These are phyloP conservation scores for Caenorhabditis sp. DNA, from an alignment of 2,888 invertebrate genomes.

Conservation along the genomic window DNA sequence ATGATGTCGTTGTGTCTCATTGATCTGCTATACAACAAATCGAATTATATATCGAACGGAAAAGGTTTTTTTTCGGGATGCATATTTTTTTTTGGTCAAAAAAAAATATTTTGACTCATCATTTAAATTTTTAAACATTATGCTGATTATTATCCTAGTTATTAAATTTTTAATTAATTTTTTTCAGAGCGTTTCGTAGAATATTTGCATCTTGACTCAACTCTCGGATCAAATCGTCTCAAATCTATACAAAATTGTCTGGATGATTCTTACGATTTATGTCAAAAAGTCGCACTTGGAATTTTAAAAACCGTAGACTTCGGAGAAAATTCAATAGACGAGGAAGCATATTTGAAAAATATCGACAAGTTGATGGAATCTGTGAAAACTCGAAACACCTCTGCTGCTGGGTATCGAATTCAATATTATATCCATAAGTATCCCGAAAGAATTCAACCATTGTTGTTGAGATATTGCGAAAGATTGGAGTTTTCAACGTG, in stretches of 20 bases:
- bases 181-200: slow-evolving; percentile 24
- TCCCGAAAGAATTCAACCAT: slow-evolving; percentile 14
- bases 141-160: no score
- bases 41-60: slow-evolving; percentile 21
- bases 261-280: slow-evolving; percentile 50
- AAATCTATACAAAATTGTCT: slow-evolving; percentile 32
- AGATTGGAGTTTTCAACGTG: slow-evolving; percentile 1
- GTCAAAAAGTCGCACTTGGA: slow-evolving; percentile 32
- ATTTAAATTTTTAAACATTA: no score
- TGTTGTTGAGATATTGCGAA: slow-evolving; percentile 10
- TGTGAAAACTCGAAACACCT: slow-evolving; percentile 1
- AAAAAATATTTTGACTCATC: not conserved
- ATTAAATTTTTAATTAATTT: not conserved
- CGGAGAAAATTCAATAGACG: slow-evolving; percentile 18
- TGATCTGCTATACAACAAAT: slow-evolving; percentile 34
- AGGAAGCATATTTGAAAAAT: slow-evolving; percentile 14
- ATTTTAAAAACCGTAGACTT: slow-evolving; percentile 27
- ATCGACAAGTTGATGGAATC: slow-evolving; percentile 13
- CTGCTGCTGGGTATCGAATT: slow-evolving; percentile 39
- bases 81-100: not conserved
- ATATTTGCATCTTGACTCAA: slow-evolving; percentile 18
- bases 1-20: slow-evolving; percentile 46
- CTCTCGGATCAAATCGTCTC: slow-evolving; percentile 25
- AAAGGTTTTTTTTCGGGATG: slow-evolving; percentile 21
- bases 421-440: slow-evolving; percentile 21